phyloP scores from a whole-genome alignment of 2,113 vertebrate species.

The Pelusios castaneus region DNA sequence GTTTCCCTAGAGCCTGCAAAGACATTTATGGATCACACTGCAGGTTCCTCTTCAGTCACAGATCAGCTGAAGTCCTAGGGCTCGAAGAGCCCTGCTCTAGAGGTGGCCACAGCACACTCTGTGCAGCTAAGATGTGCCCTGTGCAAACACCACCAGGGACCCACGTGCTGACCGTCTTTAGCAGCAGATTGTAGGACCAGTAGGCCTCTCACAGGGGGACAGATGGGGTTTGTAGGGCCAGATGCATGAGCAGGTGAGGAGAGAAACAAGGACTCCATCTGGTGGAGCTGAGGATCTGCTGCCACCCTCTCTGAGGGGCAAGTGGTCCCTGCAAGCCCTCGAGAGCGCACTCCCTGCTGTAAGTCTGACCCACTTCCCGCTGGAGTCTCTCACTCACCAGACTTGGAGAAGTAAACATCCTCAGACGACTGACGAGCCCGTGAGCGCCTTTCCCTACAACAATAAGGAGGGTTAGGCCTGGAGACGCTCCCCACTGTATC shows the following conservation, averaged over 20 bases:
- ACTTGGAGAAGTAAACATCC: conserved; percentile 93
- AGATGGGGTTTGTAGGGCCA: background rate
- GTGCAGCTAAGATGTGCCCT: too few relatives aligned
- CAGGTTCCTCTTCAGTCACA: background rate
- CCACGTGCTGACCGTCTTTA: background rate
- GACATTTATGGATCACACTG: background rate
- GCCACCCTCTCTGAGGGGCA: background rate
- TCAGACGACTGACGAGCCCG: conserved; percentile 85
- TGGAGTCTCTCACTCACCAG: conserved; percentile 79
- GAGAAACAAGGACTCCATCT: background rate
- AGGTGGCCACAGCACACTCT: background rate
- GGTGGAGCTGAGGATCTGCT: background rate
- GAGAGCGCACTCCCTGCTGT: fast-evolving
- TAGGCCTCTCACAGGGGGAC: background rate
- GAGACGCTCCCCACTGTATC: background rate
- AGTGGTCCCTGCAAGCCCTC: background rate
- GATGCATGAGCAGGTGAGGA: background rate
- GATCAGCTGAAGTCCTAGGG: background rate
- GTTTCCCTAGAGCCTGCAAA: background rate
- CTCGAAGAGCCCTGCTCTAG: background rate
- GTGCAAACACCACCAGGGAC: background rate
- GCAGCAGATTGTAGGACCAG: background rate
- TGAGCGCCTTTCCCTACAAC: conserved; percentile 80
- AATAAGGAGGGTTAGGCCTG: background rate
- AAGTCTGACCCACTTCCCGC: background rate